Evolutionary conservation across 2,888 invertebrate genomes (phyloP).

Genomic region (Megaustenia siamemsis): DNA sequence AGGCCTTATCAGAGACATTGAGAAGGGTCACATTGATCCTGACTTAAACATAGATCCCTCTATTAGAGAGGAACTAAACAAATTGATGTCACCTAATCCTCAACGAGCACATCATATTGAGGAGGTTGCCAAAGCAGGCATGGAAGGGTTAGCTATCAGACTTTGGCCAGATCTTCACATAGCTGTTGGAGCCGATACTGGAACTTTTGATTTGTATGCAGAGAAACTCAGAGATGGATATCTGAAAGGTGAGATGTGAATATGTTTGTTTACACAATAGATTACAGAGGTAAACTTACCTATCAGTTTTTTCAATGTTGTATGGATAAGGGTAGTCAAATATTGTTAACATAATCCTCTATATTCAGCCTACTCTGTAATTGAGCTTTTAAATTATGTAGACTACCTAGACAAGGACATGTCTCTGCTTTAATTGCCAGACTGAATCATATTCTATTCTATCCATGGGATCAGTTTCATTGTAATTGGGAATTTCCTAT

Average conservation of each 20-base stretch:
- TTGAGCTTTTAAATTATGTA: too few relatives aligned
- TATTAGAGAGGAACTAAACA: conserved; percentile 67
- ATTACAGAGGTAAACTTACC: too few relatives aligned
- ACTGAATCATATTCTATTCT: too few relatives aligned
- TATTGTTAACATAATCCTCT: too few relatives aligned
- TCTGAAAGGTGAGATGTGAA: conserved; percentile 38
- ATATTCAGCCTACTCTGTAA: too few relatives aligned
- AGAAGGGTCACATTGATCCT: conserved; percentile 67
- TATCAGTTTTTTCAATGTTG: too few relatives aligned
- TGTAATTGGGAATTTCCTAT: too few relatives aligned
- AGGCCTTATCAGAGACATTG: conserved; percentile 72
- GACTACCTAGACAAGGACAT: too few relatives aligned
- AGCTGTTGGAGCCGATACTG: conserved; percentile 71
- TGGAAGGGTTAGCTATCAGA: conserved; percentile 70
- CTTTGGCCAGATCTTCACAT: conserved; percentile 74
- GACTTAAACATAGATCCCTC: conserved; percentile 65
- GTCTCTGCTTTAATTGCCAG: too few relatives aligned
- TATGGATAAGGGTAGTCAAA: too few relatives aligned
- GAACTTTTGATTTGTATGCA: conserved; percentile 74
- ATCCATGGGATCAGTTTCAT: too few relatives aligned
- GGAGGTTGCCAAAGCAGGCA: conserved; percentile 66
- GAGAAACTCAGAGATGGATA: conserved; percentile 65
- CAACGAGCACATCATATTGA: conserved; percentile 72
- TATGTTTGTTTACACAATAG: background rate
- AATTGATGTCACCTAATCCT: conserved; percentile 68